These are phyloP conservation scores for Amblyjoppa fuscipennis DNA, from an alignment of 2,888 invertebrate species.

Conservation along the genomic window DNA sequence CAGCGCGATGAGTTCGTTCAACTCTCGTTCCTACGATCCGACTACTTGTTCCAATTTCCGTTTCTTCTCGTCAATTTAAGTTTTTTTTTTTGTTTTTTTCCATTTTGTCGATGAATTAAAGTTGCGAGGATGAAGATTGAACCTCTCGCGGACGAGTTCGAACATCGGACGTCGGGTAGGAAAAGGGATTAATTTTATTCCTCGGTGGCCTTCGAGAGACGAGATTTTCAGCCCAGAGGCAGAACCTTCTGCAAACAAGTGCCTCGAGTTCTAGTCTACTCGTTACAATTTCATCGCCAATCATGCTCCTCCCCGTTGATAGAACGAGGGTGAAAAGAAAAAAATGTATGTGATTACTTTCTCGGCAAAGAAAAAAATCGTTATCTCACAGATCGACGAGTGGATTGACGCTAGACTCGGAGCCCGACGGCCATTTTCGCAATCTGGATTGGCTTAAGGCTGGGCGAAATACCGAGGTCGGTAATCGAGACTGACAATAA, in stretches of 20 bases:
- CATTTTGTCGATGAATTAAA: not conserved
- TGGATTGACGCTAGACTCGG: no score
- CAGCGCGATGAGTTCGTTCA: constrained; percentile 61
- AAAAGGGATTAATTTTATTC: not conserved
- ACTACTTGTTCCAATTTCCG: constrained; percentile 56
- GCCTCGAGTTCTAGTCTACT: not conserved
- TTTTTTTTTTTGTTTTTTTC: not conserved
- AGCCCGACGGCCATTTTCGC: no score
- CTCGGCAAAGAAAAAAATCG: not conserved
- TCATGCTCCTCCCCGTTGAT: not conserved
- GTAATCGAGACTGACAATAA: no score
- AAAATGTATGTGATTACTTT: not conserved
- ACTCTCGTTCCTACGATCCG: constrained; percentile 32
- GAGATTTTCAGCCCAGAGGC: not conserved
- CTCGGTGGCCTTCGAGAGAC: not conserved
- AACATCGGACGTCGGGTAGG: not conserved
- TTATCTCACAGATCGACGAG: no score
- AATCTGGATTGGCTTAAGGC: no score
- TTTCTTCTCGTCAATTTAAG: not conserved
- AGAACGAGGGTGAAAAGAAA: not conserved
- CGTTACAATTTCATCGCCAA: not conserved
- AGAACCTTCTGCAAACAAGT: not conserved
- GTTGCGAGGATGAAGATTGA: not conserved
- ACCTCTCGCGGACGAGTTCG: not conserved
- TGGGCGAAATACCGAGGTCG: no score